A percentile compares a stretch with the other conserved stretches of the same genome.
These are phyloP conservation scores for Rhamnusium bicolor DNA, from an alignment of 2,888 invertebrate species.

Conservation along the genomic window DNA sequence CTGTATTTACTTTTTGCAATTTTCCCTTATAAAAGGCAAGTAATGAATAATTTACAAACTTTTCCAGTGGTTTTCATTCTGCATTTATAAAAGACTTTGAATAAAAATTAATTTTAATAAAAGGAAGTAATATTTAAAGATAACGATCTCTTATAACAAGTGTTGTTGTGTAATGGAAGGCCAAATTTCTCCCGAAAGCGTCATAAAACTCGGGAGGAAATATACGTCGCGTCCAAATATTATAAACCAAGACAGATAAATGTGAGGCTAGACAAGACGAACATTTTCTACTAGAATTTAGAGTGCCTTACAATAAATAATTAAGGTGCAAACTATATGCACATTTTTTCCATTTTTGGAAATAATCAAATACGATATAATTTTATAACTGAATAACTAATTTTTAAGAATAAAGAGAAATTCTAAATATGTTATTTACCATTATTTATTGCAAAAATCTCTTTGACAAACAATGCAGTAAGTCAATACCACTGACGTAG, in stretches of 20 bases:
- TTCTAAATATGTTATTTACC: too few species aligned
- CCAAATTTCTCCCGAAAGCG: conserved; percentile 54
- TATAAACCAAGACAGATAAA: conserved; percentile 31
- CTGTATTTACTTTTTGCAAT: background rate
- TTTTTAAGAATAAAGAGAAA: too few species aligned
- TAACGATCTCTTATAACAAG: conserved; percentile 57
- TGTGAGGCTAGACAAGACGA: background rate
- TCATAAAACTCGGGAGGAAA: conserved; percentile 56
- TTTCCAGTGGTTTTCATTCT: background rate
- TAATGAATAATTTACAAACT: background rate
- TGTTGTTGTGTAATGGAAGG: conserved; percentile 58
- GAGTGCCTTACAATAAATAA: too few species aligned
- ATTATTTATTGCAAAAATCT: too few species aligned
- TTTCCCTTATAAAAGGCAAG: background rate
- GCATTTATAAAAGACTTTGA: conserved; percentile 28
- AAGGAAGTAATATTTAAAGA: conserved; percentile 56
- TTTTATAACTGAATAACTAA: too few species aligned
- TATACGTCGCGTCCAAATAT: conserved; percentile 47
- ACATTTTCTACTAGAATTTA: background rate
- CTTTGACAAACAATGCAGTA: too few species aligned
- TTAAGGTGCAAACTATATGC: too few species aligned
- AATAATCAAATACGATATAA: too few species aligned
- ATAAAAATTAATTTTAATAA: conserved; percentile 59
- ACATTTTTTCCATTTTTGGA: too few species aligned
- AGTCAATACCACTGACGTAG: too few species aligned